Evolutionary conservation across 53 echinoderm and acorn worm genomes (phyloP).

Genomic region (Mesocentrotus franciscanus): DNA sequence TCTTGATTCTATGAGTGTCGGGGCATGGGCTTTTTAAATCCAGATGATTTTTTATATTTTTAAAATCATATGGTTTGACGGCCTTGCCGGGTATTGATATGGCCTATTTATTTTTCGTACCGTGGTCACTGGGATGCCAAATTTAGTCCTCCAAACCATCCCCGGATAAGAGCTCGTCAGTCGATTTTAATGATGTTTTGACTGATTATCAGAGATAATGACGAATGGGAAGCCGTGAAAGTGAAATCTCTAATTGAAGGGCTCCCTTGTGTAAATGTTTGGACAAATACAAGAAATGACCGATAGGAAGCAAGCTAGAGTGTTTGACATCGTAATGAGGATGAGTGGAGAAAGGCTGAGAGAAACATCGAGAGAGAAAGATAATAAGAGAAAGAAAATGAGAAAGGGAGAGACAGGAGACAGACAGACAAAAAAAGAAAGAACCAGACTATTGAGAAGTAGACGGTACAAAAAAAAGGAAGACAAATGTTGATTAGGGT

Average conservation of each 20-base stretch:
- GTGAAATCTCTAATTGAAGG: neutral
- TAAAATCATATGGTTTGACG: too few relatives aligned
- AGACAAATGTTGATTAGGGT: neutral
- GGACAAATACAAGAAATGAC: neutral
- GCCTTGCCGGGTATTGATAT: neutral
- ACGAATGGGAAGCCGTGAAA: neutral
- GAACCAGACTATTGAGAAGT: neutral
- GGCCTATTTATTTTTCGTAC: neutral
- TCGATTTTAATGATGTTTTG: neutral
- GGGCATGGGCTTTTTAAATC: too few relatives aligned
- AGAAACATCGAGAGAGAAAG: neutral
- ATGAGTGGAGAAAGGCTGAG: neutral
- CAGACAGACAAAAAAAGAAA: neutral
- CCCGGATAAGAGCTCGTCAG: neutral
- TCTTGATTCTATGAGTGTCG: too few relatives aligned
- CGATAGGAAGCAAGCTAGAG: neutral
- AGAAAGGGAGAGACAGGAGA: neutral
- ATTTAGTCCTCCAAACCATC: neutral
- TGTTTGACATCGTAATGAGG: neutral
- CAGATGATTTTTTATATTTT: too few relatives aligned
- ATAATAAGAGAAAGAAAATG: neutral
- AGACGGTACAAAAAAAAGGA: neutral
- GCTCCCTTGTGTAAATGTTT: neutral
- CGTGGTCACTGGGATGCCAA: neutral
- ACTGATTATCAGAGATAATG: neutral